Evolutionary conservation across 2,797 vertebrate genomes (phyloP).

Genomic region (Cetoscarus ocellatus): DNA sequence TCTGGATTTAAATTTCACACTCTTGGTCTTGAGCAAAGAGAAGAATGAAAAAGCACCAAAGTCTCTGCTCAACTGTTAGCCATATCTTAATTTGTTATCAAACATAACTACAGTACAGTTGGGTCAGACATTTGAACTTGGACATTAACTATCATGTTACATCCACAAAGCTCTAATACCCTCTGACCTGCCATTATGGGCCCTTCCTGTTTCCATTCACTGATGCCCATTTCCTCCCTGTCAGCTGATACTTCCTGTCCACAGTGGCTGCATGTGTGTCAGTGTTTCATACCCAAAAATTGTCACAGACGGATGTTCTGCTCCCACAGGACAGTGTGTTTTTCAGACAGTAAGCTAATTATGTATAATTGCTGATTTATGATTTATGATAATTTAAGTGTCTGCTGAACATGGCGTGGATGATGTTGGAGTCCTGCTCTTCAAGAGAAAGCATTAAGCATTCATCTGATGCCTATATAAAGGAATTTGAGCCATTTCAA

Average conservation of each 20-base stretch:
- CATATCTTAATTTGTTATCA: too few species aligned
- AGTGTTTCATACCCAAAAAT: slow-evolving; percentile 25
- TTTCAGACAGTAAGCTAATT: neutral
- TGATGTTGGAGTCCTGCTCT: neutral
- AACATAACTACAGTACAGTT: too few species aligned
- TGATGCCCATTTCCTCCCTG: slow-evolving; percentile 73
- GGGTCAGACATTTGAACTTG: neutral
- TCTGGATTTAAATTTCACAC: too few species aligned
- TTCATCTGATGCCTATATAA: neutral
- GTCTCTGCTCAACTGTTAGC: too few species aligned
- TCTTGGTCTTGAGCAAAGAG: too few species aligned
- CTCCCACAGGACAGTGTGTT: slow-evolving; percentile 13
- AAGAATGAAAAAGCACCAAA: too few species aligned
- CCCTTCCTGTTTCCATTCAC: slow-evolving; percentile 70
- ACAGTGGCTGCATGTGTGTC: slow-evolving; percentile 42
- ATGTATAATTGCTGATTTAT: slow-evolving; percentile 1
- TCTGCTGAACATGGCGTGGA: neutral
- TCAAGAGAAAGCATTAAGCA: too few species aligned
- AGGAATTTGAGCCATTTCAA: neutral
- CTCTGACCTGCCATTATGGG: slow-evolving; percentile 40
- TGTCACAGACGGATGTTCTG: slow-evolving; percentile 50
- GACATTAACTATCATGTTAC: neutral
- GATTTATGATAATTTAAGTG: neutral
- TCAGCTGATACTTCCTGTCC: slow-evolving; percentile 67
- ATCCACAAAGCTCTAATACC: neutral